Evolutionary conservation across 92 coral and sea anemone species (phyloP).

Genomic region (Scolanthus callimorphus): DNA sequence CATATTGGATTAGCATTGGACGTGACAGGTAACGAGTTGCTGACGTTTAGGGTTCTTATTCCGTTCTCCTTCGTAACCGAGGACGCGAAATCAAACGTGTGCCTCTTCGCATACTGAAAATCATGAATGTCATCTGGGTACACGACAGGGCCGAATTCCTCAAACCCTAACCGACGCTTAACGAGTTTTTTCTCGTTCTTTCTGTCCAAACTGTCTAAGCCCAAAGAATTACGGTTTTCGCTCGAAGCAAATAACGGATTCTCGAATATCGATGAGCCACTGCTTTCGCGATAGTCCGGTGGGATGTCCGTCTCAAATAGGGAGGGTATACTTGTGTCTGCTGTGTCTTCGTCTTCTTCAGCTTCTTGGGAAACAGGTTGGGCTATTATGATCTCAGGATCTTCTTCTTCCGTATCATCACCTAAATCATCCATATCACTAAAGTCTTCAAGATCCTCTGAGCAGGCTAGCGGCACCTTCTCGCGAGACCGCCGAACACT

Average conservation of each 20-base stretch:
- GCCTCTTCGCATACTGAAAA: conserved; percentile 10
- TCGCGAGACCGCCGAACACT: conserved; percentile 72
- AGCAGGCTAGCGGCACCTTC: conserved; percentile 27
- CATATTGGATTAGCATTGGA: conserved; percentile 26
- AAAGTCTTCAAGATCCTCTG: conserved; percentile 36
- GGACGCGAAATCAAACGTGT: conserved; percentile 30
- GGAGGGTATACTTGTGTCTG: background rate
- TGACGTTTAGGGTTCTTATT: conserved; percentile 17
- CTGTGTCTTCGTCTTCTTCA: background rate
- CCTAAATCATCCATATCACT: conserved; percentile 11
- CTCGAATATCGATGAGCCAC: conserved; percentile 33
- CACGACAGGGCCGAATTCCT: background rate
- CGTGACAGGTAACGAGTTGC: conserved; percentile 10
- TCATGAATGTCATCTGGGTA: background rate
- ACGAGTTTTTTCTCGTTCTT: background rate
- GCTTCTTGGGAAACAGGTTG: background rate
- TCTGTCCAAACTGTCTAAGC: background rate
- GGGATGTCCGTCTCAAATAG: conserved; percentile 6
- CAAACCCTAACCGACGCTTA: background rate
- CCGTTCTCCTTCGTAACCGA: background rate
- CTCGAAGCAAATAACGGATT: conserved; percentile 16
- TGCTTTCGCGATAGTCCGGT: conserved; percentile 7
- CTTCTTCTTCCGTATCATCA: background rate
- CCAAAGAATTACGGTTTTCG: background rate
- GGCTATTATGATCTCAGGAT: background rate